Conservation (phyloP, 2,888 invertebrate genomes). For the Fragum fragum region DNA sequence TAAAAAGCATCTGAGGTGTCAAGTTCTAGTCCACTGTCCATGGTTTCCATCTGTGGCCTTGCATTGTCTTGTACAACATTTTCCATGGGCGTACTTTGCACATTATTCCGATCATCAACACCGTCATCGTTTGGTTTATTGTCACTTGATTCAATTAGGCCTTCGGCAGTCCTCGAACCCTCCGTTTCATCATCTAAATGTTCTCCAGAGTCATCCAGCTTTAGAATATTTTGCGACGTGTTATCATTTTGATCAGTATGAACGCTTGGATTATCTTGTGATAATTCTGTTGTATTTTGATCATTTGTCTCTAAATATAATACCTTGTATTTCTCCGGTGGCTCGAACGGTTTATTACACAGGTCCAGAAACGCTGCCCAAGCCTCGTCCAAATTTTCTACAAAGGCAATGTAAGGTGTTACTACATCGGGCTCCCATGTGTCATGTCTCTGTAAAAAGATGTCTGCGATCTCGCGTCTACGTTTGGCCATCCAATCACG, state of each 20-base stretch:
- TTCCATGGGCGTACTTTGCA: neutral
- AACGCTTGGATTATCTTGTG: neutral
- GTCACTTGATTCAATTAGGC: neutral
- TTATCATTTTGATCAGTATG: neutral
- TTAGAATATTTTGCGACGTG: neutral
- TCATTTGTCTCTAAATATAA: neutral
- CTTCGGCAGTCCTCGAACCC: neutral
- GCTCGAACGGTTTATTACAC: slow-evolving; percentile 50
- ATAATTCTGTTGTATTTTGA: neutral
- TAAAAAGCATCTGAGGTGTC: slow-evolving; percentile 17
- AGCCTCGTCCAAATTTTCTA: slow-evolving; percentile 41
- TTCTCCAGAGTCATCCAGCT: neutral
- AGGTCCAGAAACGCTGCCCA: slow-evolving; percentile 63
- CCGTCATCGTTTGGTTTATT: neutral
- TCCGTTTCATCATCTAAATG: neutral
- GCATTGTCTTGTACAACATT: neutral
- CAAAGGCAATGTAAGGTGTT: slow-evolving; percentile 48
- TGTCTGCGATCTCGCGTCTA: slow-evolving; percentile 55
- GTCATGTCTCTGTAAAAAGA: slow-evolving; percentile 64
- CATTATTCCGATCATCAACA: neutral
- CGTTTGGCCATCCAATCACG: slow-evolving; percentile 62
- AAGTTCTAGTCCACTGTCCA: slow-evolving; percentile 47
- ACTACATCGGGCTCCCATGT: slow-evolving; percentile 37
- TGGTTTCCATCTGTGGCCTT: slow-evolving; percentile 34
- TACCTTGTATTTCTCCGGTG: neutral